Evolutionary conservation across 2,888 invertebrate genomes (phyloP).

Genomic region (Polia nebulosa): DNA sequence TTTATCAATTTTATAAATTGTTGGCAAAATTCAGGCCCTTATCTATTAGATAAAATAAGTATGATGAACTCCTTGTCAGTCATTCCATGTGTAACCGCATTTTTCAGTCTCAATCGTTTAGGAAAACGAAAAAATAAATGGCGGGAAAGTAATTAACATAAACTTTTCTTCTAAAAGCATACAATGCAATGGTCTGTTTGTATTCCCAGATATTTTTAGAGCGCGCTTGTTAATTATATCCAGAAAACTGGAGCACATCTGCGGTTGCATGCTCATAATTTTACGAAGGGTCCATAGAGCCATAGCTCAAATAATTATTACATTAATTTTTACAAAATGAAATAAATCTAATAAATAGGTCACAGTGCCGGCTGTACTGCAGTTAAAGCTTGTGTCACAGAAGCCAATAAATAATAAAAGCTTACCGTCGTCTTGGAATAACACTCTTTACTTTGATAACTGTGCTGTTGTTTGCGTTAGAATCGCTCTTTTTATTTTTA

Average conservation of each 20-base stretch:
- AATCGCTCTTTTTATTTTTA: constrained; percentile 77
- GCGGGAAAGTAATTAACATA: constrained; percentile 57
- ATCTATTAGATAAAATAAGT: constrained; percentile 58
- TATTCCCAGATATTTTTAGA: constrained; percentile 75
- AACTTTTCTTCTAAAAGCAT: constrained; percentile 34
- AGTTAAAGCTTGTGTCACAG: constrained; percentile 28
- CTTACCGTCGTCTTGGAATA: constrained; percentile 87
- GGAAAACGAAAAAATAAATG: constrained; percentile 20
- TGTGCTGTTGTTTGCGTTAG: constrained; percentile 72
- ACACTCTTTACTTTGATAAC: constrained; percentile 89
- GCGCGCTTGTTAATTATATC: constrained; percentile 79
- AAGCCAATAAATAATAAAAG: constrained; percentile 65
- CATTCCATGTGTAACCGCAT: background rate
- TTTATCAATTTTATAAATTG: constrained; percentile 43
- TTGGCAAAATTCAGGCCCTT: constrained; percentile 26
- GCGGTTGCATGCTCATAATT: constrained; percentile 55
- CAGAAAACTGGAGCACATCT: constrained; percentile 77
- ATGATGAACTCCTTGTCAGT: constrained; percentile 39
- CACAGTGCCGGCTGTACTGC: constrained; percentile 9
- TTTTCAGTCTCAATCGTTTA: background rate
- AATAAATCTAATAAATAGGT: constrained; percentile 16
- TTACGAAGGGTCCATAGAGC: too few relatives aligned
- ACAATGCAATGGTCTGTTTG: constrained; percentile 56
- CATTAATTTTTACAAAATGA: constrained; percentile 1
- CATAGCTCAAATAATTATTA: constrained; percentile 4